Evolutionary conservation across 2,113 vertebrate genomes (phyloP).

Genomic region (Calidris pygmaea): DNA sequence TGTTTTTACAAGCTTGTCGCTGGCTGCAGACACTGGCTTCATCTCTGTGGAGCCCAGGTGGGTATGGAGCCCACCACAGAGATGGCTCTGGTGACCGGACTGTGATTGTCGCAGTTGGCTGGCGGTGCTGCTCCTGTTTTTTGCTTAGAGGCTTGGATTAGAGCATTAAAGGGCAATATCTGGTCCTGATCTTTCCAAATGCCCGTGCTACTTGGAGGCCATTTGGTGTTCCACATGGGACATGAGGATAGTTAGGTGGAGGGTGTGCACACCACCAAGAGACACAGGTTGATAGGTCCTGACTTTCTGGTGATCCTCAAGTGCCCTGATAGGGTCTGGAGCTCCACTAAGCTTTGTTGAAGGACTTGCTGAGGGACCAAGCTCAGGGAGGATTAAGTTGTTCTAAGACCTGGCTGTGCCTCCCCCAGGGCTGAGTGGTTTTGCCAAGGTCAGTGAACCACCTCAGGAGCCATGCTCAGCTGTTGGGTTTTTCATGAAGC

Average conservation of each 20-base stretch:
- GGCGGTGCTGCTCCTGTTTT: background rate
- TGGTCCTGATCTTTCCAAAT: background rate
- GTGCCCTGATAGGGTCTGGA: background rate
- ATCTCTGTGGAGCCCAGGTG: background rate
- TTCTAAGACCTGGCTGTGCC: background rate
- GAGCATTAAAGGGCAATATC: background rate
- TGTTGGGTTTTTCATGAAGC: background rate
- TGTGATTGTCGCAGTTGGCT: background rate
- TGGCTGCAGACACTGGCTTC: background rate
- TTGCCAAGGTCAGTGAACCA: background rate
- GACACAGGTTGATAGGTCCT: background rate
- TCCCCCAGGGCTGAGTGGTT: background rate
- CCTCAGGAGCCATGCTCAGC: background rate
- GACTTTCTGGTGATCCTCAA: background rate
- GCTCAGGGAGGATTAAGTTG: background rate
- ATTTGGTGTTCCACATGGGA: background rate
- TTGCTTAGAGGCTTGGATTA: background rate
- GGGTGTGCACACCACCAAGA: background rate
- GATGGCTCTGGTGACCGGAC: background rate
- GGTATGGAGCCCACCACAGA: background rate
- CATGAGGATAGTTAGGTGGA: background rate
- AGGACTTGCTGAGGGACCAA: background rate
- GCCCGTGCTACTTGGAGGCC: background rate
- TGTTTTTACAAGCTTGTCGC: background rate
- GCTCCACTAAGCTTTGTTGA: background rate